Conservation (phyloP, 2,888 invertebrate species). For the Volucella zonaria region DNA sequence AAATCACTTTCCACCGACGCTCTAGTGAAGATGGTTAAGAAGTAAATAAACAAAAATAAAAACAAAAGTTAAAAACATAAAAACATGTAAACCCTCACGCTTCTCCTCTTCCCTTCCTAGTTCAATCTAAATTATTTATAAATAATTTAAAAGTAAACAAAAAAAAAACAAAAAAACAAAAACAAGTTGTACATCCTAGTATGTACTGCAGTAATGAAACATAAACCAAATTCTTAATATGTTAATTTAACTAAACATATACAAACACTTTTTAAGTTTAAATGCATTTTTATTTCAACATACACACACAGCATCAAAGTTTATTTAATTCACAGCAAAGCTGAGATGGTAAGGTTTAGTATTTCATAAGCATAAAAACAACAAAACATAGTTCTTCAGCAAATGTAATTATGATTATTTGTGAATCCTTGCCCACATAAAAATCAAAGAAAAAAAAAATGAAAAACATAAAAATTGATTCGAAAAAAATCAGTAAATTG, state of each 20-base stretch:
- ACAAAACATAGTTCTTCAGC: constrained; percentile 21
- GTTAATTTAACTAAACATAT: constrained; percentile 27
- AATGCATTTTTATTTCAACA: constrained; percentile 52
- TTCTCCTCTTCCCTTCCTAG: constrained; percentile 53
- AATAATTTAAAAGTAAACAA: constrained; percentile 51
- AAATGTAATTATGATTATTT: constrained; percentile 21
- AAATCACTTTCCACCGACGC: constrained; percentile 90
- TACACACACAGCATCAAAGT: constrained; percentile 18
- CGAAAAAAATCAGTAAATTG: constrained; percentile 30
- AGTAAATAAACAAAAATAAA: constrained; percentile 76
- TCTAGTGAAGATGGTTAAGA: constrained; percentile 82
- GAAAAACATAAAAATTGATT: constrained; percentile 27
- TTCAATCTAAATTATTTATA: constrained; percentile 70
- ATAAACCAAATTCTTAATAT: constrained; percentile 51
- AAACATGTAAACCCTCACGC: constrained; percentile 47
- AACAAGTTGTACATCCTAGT: constrained; percentile 42
- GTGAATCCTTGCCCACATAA: constrained; percentile 18
- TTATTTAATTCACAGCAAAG: constrained; percentile 25
- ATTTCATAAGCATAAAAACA: constrained; percentile 5
- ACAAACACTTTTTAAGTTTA: constrained; percentile 36
- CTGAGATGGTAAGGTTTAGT: constrained; percentile 17
- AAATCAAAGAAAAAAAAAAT: background rate
- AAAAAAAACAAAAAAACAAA: constrained; percentile 16
- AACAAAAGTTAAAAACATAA: background rate
- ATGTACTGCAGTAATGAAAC: constrained; percentile 49